Evolutionary conservation across 2,113 vertebrate species (phyloP).

Genomic region (Chrysochloris asiatica): DNA sequence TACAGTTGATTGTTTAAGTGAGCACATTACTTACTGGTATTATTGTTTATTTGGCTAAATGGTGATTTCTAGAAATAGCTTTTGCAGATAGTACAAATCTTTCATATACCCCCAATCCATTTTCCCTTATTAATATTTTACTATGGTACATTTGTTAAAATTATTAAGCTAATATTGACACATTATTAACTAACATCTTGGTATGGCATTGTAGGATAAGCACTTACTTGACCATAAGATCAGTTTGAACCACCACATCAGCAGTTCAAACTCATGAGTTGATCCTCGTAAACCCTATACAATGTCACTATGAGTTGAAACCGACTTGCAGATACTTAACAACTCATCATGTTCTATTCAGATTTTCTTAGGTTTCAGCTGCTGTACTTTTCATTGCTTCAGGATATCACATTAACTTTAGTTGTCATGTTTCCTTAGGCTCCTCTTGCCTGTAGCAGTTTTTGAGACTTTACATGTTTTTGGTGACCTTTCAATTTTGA

Average conservation of each 20-base stretch:
- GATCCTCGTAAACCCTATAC: no score
- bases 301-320: no score
- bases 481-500: not conserved
- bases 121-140: not conserved
- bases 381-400: not conserved
- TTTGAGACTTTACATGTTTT: not conserved
- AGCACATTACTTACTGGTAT: no score
- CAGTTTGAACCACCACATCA: no score
- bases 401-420: not conserved
- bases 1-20: no score
- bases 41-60: no score
- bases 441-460: not conserved
- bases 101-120: not conserved
- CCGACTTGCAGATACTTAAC: no score
- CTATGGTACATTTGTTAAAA: not conserved
- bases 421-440: not conserved
- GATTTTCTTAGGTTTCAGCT: conserved; percentile 2
- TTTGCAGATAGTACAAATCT: not conserved
- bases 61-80: no score
- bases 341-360: no score
- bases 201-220: no score
- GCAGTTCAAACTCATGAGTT: no score
- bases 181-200: not conserved
- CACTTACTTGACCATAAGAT: no score
- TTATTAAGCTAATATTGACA: not conserved